Evolutionary conservation across 1,140 invertebrate genomes (phyloP).

Genomic region (Temnothorax curvispinosus): DNA sequence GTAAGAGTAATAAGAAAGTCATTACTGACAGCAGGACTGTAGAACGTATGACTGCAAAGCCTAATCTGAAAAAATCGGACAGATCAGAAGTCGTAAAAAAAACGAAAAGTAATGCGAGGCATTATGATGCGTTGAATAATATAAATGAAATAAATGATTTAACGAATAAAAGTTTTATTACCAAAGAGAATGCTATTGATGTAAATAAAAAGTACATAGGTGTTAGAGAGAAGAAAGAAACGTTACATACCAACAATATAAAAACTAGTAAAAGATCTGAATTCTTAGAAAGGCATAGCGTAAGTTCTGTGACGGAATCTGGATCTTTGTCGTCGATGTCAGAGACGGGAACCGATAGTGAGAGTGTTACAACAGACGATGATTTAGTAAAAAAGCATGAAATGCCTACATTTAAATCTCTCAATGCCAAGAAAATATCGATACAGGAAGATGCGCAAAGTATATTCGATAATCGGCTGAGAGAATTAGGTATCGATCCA

Average conservation of each 20-base stretch:
- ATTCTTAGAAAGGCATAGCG: background rate
- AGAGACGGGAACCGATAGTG: slow-evolving; percentile 20
- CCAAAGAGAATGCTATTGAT: slow-evolving; percentile 5
- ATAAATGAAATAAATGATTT: background rate
- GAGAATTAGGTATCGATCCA: slow-evolving; percentile 87
- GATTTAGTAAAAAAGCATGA: slow-evolving; percentile 18
- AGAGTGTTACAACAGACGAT: slow-evolving; percentile 45
- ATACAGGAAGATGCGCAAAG: background rate
- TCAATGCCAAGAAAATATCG: background rate
- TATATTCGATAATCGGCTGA: slow-evolving; percentile 81
- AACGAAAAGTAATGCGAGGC: background rate
- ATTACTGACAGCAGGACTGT: background rate
- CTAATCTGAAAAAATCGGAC: slow-evolving; percentile 4
- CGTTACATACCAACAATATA: slow-evolving; percentile 7
- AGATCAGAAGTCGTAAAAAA: background rate
- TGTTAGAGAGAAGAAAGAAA: slow-evolving; percentile 13
- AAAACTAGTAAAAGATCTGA: slow-evolving; percentile 26
- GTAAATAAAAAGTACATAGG: slow-evolving; percentile 10
- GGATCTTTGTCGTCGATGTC: slow-evolving; percentile 45
- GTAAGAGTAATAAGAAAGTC: background rate
- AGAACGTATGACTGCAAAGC: background rate
- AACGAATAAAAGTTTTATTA: background rate
- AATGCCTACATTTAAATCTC: background rate
- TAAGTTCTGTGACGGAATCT: slow-evolving; percentile 49
- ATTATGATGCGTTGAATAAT: background rate